Evolutionary conservation across 2,888 invertebrate species (phyloP), one percentile per base, ranked within the genome.

Genomic region (Ormyrus pomaceus): DNA sequence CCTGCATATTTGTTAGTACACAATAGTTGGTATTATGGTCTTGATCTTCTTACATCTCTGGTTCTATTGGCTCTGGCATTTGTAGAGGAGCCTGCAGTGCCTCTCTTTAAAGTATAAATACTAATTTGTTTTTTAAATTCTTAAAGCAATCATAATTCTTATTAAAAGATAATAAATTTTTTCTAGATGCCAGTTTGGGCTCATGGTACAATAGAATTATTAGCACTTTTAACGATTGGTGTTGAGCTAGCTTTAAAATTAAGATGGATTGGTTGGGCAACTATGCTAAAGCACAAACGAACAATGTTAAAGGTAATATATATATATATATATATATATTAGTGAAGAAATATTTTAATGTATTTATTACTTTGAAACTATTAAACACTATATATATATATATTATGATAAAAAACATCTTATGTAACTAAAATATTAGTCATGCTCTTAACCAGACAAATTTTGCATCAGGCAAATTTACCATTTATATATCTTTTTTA

Each of bases 1-100:
- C 97, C 97, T 6, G 96, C 96, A 0, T 97, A 97, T 91, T 92
- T 97, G 59, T 92, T 97, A 74, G 97, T 97, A 0, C 97, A 97
- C 91, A 97, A 96, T 88, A 93, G 94, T 78, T 96, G 96, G 95
- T 97, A 97, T 91, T 96, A 97, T 88, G 94, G 95, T 4, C 91
- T 97, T 82, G 97, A 97, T 89, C 91, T 97, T 71, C 89, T 94
- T 73, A 95, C 96, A 9, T 95, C 97, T 0, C 87, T 97, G 68
- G 89, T 96, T 70, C 92, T 97, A 5, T 92, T 97, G 73, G 91
- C 94, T 11, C 91, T 97, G 81, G 97, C 97, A 5, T 92, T 96
- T 82, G 94, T 95, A 50, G 97, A 97, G 88, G 94, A 95, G 80
- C 97, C 97, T 0, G 95, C 96, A 0, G 94, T 96, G 55, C 93